A percentile compares a stretch with the other conserved stretches of the same genome.
These are phyloP conservation scores for Anolis sagrei DNA, from an alignment of 2,113 vertebrate genomes.

Conservation along the genomic window DNA sequence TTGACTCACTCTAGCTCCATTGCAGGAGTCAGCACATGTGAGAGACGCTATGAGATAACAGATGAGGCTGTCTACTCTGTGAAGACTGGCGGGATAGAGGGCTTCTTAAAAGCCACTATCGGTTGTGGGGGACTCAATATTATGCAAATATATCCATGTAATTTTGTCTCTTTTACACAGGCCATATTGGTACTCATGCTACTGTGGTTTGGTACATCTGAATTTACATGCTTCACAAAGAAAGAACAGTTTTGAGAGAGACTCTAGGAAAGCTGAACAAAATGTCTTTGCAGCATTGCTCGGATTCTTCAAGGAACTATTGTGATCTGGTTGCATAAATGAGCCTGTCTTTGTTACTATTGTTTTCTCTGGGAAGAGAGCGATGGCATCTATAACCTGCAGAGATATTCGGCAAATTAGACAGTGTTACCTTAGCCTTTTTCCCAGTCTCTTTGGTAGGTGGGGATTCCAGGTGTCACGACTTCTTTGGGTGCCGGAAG, in stretches of 20 bases:
- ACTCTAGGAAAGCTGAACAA: background rate
- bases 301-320: background rate
- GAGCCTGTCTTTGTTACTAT: background rate
- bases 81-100: too few relatives aligned
- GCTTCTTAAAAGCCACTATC: too few relatives aligned
- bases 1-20: background rate
- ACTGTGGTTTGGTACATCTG: too few relatives aligned
- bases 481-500: background rate
- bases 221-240: too few relatives aligned
- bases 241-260: background rate
- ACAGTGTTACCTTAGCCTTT: slow-evolving; percentile 13
- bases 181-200: too few relatives aligned
- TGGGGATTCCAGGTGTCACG: background rate
- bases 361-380: background rate
- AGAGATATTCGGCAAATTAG: background rate
- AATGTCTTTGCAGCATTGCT: background rate
- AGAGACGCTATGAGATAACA: background rate
- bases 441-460: background rate
- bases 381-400: background rate
- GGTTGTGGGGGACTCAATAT: background rate
- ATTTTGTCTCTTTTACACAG: too few relatives aligned
- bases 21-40: background rate
- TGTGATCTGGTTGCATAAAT: too few relatives aligned
- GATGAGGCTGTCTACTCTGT: too few relatives aligned
- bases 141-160: too few relatives aligned